phyloP scores from a whole-genome alignment of 2,888 invertebrate species.

The Chrysodeixis includens region DNA sequence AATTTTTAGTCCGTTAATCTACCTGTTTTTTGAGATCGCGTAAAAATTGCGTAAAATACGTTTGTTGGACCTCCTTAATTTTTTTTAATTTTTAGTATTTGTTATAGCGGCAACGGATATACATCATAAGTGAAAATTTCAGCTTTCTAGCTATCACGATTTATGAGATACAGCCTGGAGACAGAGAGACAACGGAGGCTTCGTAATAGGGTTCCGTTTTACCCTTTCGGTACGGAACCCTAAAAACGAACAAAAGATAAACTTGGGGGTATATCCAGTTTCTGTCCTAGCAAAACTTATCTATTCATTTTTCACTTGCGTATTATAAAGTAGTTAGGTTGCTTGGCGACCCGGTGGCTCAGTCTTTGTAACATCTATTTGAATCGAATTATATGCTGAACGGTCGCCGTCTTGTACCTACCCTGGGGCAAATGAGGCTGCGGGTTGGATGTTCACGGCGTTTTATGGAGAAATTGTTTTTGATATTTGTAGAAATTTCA shows the following conservation, averaged over 20 bases:
- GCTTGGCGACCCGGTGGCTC: conserved; percentile 54
- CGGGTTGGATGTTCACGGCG: conserved; percentile 23
- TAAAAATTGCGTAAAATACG: no score
- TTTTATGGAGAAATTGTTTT: not conserved
- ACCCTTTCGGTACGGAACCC: no score
- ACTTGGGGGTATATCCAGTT: conserved; percentile 39
- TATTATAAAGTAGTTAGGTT: conserved; percentile 71
- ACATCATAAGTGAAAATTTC: no score
- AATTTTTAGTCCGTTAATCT: no score
- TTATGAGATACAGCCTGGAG: no score
- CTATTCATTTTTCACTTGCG: conserved; percentile 59
- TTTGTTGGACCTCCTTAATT: no score
- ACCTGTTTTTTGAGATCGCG: no score
- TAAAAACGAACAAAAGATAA: conserved; percentile 29
- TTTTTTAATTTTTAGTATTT: no score
- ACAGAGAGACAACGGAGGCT: no score
- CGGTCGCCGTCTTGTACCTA: conserved; percentile 56
- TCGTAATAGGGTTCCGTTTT: no score
- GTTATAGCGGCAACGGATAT: no score
- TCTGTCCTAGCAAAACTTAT: conserved; percentile 42
- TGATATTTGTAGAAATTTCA: not conserved
- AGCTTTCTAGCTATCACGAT: no score
- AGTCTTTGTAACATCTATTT: conserved; percentile 79
- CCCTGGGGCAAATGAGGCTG: conserved; percentile 46
- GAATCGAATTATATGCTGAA: conserved; percentile 73